Conservation (phyloP, 2,797 vertebrate species). For the Helicolenus hilgendorfi region DNA sequence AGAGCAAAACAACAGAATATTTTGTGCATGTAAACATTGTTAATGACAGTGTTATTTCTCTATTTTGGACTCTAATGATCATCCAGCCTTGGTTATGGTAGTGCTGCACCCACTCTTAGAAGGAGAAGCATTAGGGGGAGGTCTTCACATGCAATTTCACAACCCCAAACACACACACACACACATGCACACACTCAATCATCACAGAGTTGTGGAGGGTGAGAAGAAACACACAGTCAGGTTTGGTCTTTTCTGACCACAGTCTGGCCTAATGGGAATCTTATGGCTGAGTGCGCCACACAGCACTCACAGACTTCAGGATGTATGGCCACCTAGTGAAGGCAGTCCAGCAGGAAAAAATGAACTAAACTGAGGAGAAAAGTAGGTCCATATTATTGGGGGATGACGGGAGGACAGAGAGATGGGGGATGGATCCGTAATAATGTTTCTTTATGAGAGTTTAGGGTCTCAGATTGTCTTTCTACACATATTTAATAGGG, state of each 20-base stretch:
- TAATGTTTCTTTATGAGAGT: constrained; percentile 1
- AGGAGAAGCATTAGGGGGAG: constrained; percentile 14
- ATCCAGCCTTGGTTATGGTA: not conserved
- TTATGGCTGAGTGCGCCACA: constrained; percentile 75
- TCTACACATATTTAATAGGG: not conserved
- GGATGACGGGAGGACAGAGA: not conserved
- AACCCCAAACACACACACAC: constrained; percentile 40
- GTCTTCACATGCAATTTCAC: constrained; percentile 35
- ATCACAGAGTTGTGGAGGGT: constrained; percentile 21
- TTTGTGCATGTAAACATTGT: not conserved
- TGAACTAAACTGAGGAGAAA: constrained; percentile 55
- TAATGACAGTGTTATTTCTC: not conserved
- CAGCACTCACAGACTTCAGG: constrained; percentile 46
- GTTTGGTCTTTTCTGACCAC: constrained; percentile 66
- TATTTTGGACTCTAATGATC: not conserved
- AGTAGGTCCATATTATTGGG: constrained; percentile 1
- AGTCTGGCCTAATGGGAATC: constrained; percentile 83
- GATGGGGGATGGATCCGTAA: not conserved
- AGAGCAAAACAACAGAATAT: not conserved
- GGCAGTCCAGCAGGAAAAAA: constrained; percentile 74
- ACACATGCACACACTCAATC: constrained; percentile 18
- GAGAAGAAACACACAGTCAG: constrained; percentile 57
- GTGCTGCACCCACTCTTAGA: not conserved
- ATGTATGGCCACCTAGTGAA: constrained; percentile 70
- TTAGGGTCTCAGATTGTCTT: not conserved